Evolutionary conservation across 1,140 invertebrate genomes (phyloP), one percentile per base, ranked within the genome.

Genomic region (Drosophila melanica): DNA sequence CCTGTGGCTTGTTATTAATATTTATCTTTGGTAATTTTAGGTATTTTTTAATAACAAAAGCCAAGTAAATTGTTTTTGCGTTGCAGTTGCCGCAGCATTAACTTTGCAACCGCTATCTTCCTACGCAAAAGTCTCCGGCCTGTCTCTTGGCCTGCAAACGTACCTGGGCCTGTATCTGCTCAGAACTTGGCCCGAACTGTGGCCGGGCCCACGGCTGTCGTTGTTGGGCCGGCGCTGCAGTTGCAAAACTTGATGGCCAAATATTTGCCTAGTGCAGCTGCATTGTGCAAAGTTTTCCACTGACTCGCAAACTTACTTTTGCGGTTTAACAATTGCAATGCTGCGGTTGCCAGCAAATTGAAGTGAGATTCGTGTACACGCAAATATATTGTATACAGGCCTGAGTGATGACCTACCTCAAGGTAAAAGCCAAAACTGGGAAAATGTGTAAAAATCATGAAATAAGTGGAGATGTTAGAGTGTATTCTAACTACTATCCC

Each of bases 11-110:
- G 85, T 89, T 87, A 87, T 87, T 87, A 87, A 90, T 89, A 87
- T 84, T 87, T 87, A 89, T 87, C 79, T 87, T 89, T 80, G 74
- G 84, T 90, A 89, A 89, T 89, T 89, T 89, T 85, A 84, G 85
- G 80, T 89, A 89, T 89, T 90, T 89, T 86, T 90, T 90, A 89
- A 89, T 90, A 89, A 89, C 80, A 84, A 80, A 72, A 84, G 64
- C 74, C 65, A 73, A 80, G 80, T 50, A 54, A 84, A 87, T 80
- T 84, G 69, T 89, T 87, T 73, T 9, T 84, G 73, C 51, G 76
- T 68, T 77, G 70, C 70, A 73, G 50, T 75, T 85, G 70, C 75
- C 62, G 30, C 54, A 75, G 73, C 70, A 75, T 85, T 85, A 75
- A 73, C 75, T 85, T 79, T 66, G 54, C 76, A 66, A 20, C 48